phyloP scores from a whole-genome alignment of 30 jellyfish, hydroid and myxozoan genomes.

The Mastigias papua region DNA sequence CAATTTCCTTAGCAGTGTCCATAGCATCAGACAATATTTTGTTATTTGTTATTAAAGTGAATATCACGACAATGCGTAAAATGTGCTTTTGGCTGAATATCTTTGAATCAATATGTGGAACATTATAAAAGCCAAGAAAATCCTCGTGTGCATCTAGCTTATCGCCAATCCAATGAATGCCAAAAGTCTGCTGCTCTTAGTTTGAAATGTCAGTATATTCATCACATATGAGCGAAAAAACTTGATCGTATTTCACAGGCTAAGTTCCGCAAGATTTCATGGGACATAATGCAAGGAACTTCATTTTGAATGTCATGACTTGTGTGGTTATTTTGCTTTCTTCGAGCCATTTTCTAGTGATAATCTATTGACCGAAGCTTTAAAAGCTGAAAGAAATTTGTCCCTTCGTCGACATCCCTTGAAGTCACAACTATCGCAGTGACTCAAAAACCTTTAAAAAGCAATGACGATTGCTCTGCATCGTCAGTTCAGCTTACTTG shows the following conservation, averaged over 20 bases:
- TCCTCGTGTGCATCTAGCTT: conserved; percentile 72
- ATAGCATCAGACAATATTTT: neutral
- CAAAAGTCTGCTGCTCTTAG: conserved; percentile 67
- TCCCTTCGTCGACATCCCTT: conserved; percentile 34
- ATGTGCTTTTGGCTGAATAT: no score
- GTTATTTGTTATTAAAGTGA: neutral
- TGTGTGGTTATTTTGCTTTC: conserved; percentile 28
- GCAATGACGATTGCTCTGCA: neutral
- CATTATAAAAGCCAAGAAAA: conserved; percentile 61
- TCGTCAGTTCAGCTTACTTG: conserved; percentile 3
- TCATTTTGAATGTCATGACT: conserved; percentile 78
- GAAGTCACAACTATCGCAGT: conserved; percentile 55
- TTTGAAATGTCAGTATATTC: conserved; percentile 86
- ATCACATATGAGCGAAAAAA: conserved; percentile 67
- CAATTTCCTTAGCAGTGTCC: conserved; percentile 63
- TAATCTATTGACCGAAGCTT: conserved; percentile 51
- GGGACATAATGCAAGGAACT: conserved; percentile 67
- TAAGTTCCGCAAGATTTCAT: conserved; percentile 43
- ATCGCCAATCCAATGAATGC: conserved; percentile 67
- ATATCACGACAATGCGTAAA: no score
- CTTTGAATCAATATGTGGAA: conserved; percentile 42
- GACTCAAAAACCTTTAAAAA: neutral
- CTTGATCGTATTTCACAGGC: conserved; percentile 37
- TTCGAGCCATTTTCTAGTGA: no score
- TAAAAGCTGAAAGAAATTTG: conserved; percentile 63